Evolutionary conservation across 2,888 invertebrate genomes (phyloP), one percentile per base, ranked within the genome.

Genomic region (Escarpia spicata): DNA sequence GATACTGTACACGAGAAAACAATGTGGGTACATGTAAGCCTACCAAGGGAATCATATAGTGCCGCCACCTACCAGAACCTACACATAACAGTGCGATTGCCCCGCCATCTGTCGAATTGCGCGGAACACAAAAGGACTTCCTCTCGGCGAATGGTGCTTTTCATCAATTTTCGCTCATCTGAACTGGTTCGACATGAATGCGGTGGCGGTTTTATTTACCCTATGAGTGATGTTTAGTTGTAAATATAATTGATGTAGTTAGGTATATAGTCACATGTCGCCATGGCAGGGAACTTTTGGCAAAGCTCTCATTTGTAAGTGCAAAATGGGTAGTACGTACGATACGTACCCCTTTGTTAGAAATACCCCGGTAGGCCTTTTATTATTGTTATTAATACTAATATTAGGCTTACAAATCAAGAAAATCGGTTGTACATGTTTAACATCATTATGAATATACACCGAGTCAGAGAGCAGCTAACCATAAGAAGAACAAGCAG

Each of bases 201-300:
- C n/a, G 75, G 26, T 26, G 75, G 75, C 19, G 75, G 75, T 75
- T 75, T 75, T 26, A 15, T 26, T 75, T 75, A 75, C 19, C 19
- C 26, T 75, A 75, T 26, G 75, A 75, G 26, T 75, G n/a, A 6
- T 75, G n/a, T 75, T 75, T 75, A 75, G 75, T 75, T 75, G 75
- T 26, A 75, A 75, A 75, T 75, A 75, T 75, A 75, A 26, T 75
- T 26, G 75, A 75, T 26, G 75, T 75, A 75, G 75, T 75, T 75
- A 75, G 75, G 75, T 26, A n/a, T 75, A 75, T 26, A 75, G 19
- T 75, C 26, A 75, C 26, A 75, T 75, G 75, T 75, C 75, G 75
- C 75, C 75, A 91, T 91, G 91, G 91, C 91, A 91, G 91, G 91
- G 58, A 91, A 91, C 58, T 91, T 91, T 91, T 91, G 91, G 91